Percentiles rank a stretch among this genome's conserved stretches.
phyloP scores from a whole-genome alignment of 2,113 vertebrate species.

The Capra hircus region DNA sequence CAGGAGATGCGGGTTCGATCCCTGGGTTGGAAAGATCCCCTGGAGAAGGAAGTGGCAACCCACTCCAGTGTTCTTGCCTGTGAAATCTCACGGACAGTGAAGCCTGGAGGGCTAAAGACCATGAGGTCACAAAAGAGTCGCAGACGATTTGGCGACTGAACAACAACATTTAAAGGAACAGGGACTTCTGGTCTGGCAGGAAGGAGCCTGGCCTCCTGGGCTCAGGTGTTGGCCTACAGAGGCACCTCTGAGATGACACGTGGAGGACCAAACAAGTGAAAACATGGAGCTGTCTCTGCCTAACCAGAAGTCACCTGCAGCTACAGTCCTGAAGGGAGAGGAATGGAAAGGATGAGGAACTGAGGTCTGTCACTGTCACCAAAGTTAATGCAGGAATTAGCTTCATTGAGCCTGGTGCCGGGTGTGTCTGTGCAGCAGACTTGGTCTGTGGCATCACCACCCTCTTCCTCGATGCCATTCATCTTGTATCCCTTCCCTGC shows the following conservation, averaged over 20 bases:
- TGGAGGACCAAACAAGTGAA: not conserved
- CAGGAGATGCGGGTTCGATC: accelerated
- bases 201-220: not conserved
- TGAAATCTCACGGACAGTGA: not conserved
- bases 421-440: not conserved
- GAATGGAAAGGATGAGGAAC: not conserved
- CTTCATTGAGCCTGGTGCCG: not conserved
- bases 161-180: not conserved
- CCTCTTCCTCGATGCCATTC: not conserved
- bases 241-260: not conserved
- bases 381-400: not conserved
- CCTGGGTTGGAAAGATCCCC: not conserved
- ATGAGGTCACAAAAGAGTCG: not conserved
- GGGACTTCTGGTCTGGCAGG: not conserved
- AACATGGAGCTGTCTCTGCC: not conserved
- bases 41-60: not conserved
- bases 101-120: not conserved
- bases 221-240: too few relatives aligned
- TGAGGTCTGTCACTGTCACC: not conserved
- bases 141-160: not conserved
- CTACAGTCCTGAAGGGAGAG: not conserved
- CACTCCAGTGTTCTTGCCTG: not conserved
- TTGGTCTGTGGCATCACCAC: not conserved
- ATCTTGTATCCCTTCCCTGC: not conserved
- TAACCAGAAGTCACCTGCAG: too few relatives aligned